Conservation (phyloP, 2,888 invertebrate species). For the Diplazon laetatorius region DNA sequence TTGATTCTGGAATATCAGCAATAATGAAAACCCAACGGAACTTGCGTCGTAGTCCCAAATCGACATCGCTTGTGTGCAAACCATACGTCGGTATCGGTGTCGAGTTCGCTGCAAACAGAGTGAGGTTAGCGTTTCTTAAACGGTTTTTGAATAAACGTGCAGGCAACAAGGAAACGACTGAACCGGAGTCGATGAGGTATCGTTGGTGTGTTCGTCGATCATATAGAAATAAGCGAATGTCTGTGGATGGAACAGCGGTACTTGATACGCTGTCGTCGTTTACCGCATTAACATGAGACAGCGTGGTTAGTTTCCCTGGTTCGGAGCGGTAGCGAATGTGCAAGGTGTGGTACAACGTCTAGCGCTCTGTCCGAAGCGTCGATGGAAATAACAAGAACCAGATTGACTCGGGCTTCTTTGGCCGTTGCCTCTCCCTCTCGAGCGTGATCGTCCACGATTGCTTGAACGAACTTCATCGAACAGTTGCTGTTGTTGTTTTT, state of each 20-base stretch:
- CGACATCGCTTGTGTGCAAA: background rate
- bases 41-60: background rate
- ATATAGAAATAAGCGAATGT: constrained; percentile 16
- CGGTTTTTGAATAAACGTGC: background rate
- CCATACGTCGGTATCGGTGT: constrained; percentile 53
- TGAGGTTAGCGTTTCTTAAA: background rate
- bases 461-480: background rate
- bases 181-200: constrained; percentile 51
- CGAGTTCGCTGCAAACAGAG: constrained; percentile 57
- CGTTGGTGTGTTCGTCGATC: constrained; percentile 3
- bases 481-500: background rate
- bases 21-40: background rate
- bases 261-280: constrained; percentile 7
- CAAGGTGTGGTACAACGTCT: constrained; percentile 8
- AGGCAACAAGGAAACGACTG: constrained; percentile 51
- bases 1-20: background rate
- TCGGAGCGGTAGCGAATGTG: background rate
- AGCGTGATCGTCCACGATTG: constrained; percentile 1
- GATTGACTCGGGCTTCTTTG: background rate
- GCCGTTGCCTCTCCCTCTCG: background rate
- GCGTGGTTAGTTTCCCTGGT: no score
- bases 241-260: background rate
- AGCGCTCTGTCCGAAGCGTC: background rate
- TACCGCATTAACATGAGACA: background rate
- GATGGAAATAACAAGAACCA: background rate